Evolutionary conservation across 1,140 invertebrate species (phyloP), one percentile per base, ranked within the genome.

Genomic region (Drosophila tani): DNA sequence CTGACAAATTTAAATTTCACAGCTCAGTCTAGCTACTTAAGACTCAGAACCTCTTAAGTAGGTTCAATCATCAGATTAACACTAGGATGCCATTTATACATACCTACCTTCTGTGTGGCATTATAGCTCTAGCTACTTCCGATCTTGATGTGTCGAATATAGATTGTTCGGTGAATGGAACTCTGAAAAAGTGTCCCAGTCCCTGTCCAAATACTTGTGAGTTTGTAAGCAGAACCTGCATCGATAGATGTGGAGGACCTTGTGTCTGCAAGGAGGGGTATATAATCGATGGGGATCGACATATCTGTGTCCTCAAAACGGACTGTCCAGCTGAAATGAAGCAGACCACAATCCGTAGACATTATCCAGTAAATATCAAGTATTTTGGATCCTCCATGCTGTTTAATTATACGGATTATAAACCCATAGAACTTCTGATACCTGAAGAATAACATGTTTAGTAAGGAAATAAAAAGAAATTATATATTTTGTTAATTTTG

Each of bases 151-250:
- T 66, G 0, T 17, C 59, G 2, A 35, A 17, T 0, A 43, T 67
- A 14, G 43, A 67, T 14, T 67, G 65, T 15, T 19, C 57, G 1
- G 19, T 51, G 5, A 68, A 65, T 51, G 66, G 45, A 12, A 66
- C 46, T 4, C n/a, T 65, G 60, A 60, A 38, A 11, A 2, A 5
- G 12, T 68, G 66, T 35, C 66, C 66, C 3, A 19, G 17, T 15
- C 15, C 66, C 15, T 68, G 66, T 43, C 49, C 67, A 3, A 49
- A 70, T 2, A 70, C 67, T 2, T 70, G 63, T n/a, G 63, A 70
- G 4, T 70, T 55, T 46, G 7, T 70, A 21, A 68, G 63, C 17
- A 11, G 0, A n/a, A 38, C 17, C 2, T 70, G 67, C 7, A 12
- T 19, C 6, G 0, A 9, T 11, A 40, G 19, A 17, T 70, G 63